phyloP scores from a whole-genome alignment of 2,113 vertebrate genomes.

The Stegostoma tigrinum region DNA sequence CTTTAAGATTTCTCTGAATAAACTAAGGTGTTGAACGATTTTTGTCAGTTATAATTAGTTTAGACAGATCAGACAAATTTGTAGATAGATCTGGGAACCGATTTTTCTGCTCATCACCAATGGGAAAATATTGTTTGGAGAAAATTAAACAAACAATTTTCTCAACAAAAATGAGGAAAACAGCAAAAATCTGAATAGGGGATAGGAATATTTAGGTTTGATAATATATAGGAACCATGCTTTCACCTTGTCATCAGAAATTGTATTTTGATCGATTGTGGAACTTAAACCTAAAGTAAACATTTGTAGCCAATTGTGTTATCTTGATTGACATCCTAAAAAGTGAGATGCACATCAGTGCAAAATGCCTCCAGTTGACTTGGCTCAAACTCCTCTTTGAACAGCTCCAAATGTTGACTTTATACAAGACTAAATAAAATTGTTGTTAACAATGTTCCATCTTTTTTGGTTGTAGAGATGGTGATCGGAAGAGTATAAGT shows the following conservation, averaged over 20 bases:
- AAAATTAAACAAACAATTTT: background rate
- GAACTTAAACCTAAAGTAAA: background rate
- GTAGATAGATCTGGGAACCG: background rate
- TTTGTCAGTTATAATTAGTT: background rate
- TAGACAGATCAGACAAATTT: too few relatives aligned
- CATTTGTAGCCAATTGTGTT: too few relatives aligned
- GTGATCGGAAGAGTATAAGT: conserved; percentile 97
- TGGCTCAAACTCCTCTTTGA: background rate
- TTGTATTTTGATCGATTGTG: background rate
- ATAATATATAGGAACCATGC: background rate
- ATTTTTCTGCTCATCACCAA: background rate
- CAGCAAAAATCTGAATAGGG: background rate
- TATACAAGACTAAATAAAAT: background rate
- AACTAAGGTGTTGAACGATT: too few relatives aligned
- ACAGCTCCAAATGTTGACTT: background rate
- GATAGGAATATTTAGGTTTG: background rate
- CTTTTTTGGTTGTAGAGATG: conserved; percentile 62
- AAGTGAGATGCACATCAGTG: background rate
- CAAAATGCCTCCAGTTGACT: background rate
- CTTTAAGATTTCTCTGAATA: too few relatives aligned
- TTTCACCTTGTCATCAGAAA: background rate
- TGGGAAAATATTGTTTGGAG: background rate
- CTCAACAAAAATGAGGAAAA: conserved; percentile 1
- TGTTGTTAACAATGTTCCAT: background rate
- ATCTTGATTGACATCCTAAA: background rate